Evolutionary conservation across 2,888 invertebrate species (phyloP).

Genomic region (Stramonita haemastoma): DNA sequence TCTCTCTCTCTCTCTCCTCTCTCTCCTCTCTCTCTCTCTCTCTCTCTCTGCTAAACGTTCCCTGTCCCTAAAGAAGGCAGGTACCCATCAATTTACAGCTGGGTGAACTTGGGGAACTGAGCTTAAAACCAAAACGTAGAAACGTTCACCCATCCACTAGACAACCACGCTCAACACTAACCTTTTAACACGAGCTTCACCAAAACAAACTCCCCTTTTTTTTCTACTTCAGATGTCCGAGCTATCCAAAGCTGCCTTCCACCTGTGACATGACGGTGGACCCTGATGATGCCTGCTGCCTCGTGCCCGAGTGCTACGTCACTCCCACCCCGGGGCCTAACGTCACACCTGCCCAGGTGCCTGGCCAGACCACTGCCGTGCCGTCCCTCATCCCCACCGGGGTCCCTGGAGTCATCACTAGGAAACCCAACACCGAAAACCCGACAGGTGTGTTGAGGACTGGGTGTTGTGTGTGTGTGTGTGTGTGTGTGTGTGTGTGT

Average conservation of each 20-base stretch:
- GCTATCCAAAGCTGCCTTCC: conserved; percentile 59
- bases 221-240: conserved; percentile 59
- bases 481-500: too few relatives aligned
- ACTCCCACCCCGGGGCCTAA: not conserved
- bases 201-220: not conserved
- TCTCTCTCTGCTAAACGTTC: too few relatives aligned
- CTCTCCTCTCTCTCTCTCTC: not conserved
- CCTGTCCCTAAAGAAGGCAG: too few relatives aligned
- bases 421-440: conserved; percentile 27
- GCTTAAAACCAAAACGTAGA: too few relatives aligned
- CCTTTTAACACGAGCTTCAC: too few relatives aligned
- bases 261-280: conserved; percentile 61
- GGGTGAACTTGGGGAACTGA: too few relatives aligned
- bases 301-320: conserved; percentile 53
- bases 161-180: too few relatives aligned
- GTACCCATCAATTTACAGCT: too few relatives aligned
- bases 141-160: too few relatives aligned
- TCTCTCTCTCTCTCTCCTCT: not conserved
- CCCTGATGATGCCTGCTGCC: conserved; percentile 64
- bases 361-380: not conserved
- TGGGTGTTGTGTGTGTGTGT: too few relatives aligned
- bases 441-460: not conserved
- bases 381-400: conserved; percentile 25
- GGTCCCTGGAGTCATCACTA: conserved; percentile 6
- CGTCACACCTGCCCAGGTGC: not conserved